Base-by-base conservation (phyloP, 2,888 invertebrate genomes). In the Shargacucullia verbasci region DNA sequence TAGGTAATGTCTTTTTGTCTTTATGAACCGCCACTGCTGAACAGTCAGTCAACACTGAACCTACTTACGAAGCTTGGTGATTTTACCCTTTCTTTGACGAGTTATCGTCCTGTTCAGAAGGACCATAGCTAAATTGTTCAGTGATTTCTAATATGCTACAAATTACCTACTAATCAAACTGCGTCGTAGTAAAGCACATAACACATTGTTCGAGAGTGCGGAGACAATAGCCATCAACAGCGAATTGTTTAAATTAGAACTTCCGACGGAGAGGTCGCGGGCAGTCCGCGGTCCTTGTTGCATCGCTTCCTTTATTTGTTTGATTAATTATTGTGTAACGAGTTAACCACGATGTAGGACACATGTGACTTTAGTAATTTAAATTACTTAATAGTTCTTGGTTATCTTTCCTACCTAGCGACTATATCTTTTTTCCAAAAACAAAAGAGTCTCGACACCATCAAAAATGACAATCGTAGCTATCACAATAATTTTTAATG, bases 241-340 rank as follows among this genome's bases (percentile, higher is more conserved):
- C 56, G 81, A 84, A 86, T 87, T 89, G 87, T 86, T 87, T 89
- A 85, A 90, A 90, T 89, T 89, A 76, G 83, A 68, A 87, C 88
- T 87, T 91, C 90, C 90, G 85, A 75, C 66, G 54, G 49, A 57
- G 65, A 73, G 73, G 76, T 73, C 74, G 69, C 53, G 44, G 46
- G 11, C 37, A 45, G 52, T 35, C 49, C 39, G 50, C 27, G 53
- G 46, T 52, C 66, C 74, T 60, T 54, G 48, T 35, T 47, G 58
- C 49, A 29, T 20, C 14, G 56, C 52, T 70, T 70, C 75, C 70
- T 67, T 72, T 63, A 68, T 70, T 75, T 70, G 60, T 67, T 60
- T 48, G 20, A 67, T 38, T 48, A 48, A 59, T 66, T 61, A 39
- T 57, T 60, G 37, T 60, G 49, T 50, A 50, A 62, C 50, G 63